phyloP scores from a whole-genome alignment of 2,888 invertebrate species.

The Incurvaria masculella region DNA sequence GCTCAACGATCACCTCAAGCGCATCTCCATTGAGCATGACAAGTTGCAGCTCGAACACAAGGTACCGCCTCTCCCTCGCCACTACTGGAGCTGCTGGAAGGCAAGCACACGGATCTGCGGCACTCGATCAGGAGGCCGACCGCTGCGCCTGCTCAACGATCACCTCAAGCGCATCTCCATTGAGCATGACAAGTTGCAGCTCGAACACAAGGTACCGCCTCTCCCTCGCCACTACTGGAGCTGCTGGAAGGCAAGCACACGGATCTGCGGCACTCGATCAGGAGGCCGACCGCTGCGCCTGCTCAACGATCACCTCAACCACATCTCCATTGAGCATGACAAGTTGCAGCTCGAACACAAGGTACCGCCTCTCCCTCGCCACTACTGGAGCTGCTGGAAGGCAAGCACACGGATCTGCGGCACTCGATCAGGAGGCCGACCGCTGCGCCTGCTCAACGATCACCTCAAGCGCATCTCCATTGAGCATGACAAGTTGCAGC shows the following conservation, averaged over 20 bases:
- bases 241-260: slow-evolving; percentile 34
- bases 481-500: slow-evolving; percentile 39
- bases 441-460: slow-evolving; percentile 36
- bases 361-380: too few relatives aligned
- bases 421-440: slow-evolving; percentile 42
- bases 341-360: slow-evolving; percentile 40
- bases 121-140: slow-evolving; percentile 42
- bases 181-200: slow-evolving; percentile 39
- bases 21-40: slow-evolving; percentile 40
- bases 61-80: too few relatives aligned
- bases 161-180: slow-evolving; percentile 41
- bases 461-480: slow-evolving; percentile 41
- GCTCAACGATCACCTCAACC: slow-evolving; percentile 39
- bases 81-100: slow-evolving; percentile 36
- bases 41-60: slow-evolving; percentile 40
- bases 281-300: slow-evolving; percentile 41
- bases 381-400: slow-evolving; percentile 36
- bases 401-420: slow-evolving; percentile 34
- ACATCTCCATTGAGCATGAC: slow-evolving; percentile 40
- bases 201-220: slow-evolving; percentile 38
- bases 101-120: slow-evolving; percentile 34
- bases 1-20: slow-evolving; percentile 39
- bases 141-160: slow-evolving; percentile 36
- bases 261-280: slow-evolving; percentile 38
- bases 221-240: too few relatives aligned